Conservation (phyloP, 1,140 invertebrate species). For the Holcopasites calliopsidis region DNA sequence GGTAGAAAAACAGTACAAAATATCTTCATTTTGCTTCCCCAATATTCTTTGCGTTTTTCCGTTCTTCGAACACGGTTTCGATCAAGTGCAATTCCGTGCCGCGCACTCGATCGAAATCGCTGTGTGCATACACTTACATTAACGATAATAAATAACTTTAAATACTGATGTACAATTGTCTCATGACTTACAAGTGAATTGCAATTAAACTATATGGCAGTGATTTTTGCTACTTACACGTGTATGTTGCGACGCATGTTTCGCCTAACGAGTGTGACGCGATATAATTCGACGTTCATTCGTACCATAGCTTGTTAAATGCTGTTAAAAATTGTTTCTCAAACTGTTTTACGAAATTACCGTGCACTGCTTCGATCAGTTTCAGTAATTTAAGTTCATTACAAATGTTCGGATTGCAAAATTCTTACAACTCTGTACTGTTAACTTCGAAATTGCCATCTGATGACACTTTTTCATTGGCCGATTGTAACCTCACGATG, state of each 20-base stretch:
- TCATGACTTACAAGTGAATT: constrained; percentile 63
- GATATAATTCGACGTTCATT: constrained; percentile 25
- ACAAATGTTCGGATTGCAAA: neutral
- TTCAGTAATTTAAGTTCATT: neutral
- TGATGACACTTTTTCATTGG: neutral
- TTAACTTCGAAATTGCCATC: neutral
- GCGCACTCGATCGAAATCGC: constrained; percentile 27
- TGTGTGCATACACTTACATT: constrained; percentile 64
- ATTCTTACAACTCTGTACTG: neutral
- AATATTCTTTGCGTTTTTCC: constrained; percentile 33
- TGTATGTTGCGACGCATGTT: constrained; percentile 8
- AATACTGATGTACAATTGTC: constrained; percentile 78
- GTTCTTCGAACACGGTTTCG: constrained; percentile 16
- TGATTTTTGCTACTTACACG: constrained; percentile 70
- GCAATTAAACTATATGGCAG: constrained; percentile 73
- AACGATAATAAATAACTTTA: constrained; percentile 78
- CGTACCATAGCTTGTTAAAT: constrained; percentile 35
- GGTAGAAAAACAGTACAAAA: constrained; percentile 77
- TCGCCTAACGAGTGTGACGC: constrained; percentile 3
- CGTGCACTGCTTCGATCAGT: too few relatives aligned
- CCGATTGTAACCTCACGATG: neutral
- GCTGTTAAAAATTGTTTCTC: constrained; percentile 18
- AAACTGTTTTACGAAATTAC: neutral
- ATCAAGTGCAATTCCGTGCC: neutral
- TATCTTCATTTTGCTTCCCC: constrained; percentile 66